These are phyloP conservation scores for Calephelis nemesis DNA, from an alignment of 1,140 invertebrate genomes.

Conservation along the genomic window DNA sequence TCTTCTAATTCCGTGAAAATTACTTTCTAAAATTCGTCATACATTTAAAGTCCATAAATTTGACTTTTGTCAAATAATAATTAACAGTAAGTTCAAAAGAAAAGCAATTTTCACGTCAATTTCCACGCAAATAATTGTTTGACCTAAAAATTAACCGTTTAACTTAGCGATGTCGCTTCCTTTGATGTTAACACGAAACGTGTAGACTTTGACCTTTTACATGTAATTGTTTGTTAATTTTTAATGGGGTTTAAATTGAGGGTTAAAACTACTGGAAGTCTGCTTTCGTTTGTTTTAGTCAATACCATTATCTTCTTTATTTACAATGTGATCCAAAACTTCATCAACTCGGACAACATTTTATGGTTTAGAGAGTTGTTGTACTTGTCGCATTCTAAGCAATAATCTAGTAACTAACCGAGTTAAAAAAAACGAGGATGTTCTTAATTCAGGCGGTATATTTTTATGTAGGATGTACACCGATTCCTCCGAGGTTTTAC, in stretches of 20 bases:
- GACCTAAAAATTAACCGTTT: constrained; percentile 54
- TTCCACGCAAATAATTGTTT: constrained; percentile 48
- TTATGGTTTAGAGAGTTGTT: too few species aligned
- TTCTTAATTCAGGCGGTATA: too few species aligned
- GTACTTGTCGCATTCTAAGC: too few species aligned
- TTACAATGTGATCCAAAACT: not conserved
- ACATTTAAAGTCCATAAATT: constrained; percentile 14
- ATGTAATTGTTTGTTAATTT: constrained; percentile 1
- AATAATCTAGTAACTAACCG: too few species aligned
- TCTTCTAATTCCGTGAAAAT: not conserved
- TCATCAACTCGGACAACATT: too few species aligned
- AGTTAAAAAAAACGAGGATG: too few species aligned
- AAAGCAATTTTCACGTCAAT: constrained; percentile 61
- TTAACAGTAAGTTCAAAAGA: constrained; percentile 38
- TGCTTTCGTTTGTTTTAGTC: not conserved
- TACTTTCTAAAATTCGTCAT: not conserved
- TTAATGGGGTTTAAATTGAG: not conserved
- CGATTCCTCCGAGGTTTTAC: too few species aligned
- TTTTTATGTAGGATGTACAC: too few species aligned
- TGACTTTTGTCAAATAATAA: constrained; percentile 14
- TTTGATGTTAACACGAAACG: constrained; percentile 22
- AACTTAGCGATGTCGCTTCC: constrained; percentile 60
- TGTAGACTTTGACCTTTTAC: constrained; percentile 19
- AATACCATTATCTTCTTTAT: not conserved
- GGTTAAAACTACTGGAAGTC: not conserved